Conservation (phyloP, 2,113 vertebrate genomes). For the Gobius niger region DNA sequence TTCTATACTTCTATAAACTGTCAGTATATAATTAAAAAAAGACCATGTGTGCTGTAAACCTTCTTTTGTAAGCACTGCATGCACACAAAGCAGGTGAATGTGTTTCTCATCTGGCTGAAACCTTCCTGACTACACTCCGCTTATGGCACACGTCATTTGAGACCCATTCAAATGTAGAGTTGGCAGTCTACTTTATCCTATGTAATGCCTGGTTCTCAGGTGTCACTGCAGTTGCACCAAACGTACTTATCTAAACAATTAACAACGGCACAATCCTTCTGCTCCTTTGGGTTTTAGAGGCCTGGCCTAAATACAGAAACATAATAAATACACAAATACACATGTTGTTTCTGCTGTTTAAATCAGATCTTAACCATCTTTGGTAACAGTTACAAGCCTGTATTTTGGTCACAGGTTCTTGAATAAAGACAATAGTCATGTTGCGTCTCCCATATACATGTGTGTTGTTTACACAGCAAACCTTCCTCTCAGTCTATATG, state of each 20-base stretch:
- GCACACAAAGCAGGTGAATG: background rate
- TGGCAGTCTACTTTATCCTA: background rate
- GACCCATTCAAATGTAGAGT: background rate
- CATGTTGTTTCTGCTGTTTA: background rate
- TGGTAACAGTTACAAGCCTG: background rate
- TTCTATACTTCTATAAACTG: too few relatives aligned
- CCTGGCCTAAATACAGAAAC: background rate
- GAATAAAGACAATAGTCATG: background rate
- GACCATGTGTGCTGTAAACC: too few relatives aligned
- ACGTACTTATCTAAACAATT: background rate
- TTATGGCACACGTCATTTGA: background rate
- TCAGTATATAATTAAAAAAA: too few relatives aligned
- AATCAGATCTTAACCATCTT: background rate
- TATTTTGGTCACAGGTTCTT: slow-evolving; percentile 24
- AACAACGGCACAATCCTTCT: background rate
- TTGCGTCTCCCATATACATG: slow-evolving; percentile 20
- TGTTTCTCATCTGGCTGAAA: background rate
- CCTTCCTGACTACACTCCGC: background rate
- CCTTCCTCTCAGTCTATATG: slow-evolving; percentile 31
- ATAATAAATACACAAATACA: background rate
- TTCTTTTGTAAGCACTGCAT: background rate
- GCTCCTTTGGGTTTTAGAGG: background rate
- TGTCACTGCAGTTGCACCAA: background rate
- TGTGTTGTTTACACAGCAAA: slow-evolving; percentile 45
- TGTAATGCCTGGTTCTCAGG: background rate